phyloP scores from a whole-genome alignment of 1,140 invertebrate genomes.

The Rhopalosiphum padi region DNA sequence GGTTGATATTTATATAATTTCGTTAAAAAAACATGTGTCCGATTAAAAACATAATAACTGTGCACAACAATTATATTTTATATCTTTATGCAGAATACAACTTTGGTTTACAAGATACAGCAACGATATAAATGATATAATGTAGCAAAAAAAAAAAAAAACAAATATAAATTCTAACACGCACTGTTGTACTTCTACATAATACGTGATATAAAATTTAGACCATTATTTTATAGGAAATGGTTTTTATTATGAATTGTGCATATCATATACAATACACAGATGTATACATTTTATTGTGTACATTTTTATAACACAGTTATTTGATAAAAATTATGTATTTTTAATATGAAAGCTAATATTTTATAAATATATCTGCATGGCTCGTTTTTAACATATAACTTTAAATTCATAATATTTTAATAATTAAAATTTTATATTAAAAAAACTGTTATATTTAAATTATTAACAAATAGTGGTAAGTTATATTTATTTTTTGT shows the following conservation, averaged over 20 bases:
- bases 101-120: too few relatives aligned
- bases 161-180: slow-evolving; percentile 20
- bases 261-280: background rate
- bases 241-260: slow-evolving; percentile 33
- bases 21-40: background rate
- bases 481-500: background rate
- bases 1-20: background rate
- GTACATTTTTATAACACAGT: background rate
- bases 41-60: background rate
- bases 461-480: background rate
- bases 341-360: background rate
- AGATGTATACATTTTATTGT: slow-evolving; percentile 16
- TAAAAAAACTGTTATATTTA: background rate
- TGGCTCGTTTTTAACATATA: background rate
- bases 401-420: background rate
- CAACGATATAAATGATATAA: background rate
- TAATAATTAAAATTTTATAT: background rate
- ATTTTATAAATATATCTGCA: background rate
- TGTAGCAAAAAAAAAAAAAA: background rate
- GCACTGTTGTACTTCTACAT: background rate
- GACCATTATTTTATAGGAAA: slow-evolving; percentile 21
- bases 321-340: background rate
- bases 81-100: background rate
- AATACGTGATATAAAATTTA: slow-evolving; percentile 21
- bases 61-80: background rate